A percentile compares a stretch with the other conserved stretches of the same genome.
Evolutionary conservation across 2,888 invertebrate species (phyloP).

Genomic region (Drosophila anomalipes): DNA sequence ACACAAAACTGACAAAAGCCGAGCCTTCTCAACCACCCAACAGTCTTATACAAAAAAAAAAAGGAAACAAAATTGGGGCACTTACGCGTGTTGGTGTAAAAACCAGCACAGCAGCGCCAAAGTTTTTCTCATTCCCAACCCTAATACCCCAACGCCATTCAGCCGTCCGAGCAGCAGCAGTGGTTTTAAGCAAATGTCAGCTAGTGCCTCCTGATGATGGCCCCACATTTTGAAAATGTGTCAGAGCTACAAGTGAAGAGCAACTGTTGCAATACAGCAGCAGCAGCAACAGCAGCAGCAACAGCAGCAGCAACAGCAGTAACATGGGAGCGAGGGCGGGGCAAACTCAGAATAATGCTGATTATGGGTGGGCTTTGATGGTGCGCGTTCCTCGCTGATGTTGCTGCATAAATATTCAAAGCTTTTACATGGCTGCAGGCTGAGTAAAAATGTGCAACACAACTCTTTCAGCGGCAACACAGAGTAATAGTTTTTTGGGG

Average conservation of each 20-base stretch:
- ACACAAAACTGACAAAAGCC: conserved; percentile 57
- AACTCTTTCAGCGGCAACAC: conserved; percentile 17
- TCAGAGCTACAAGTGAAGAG: conserved; percentile 80
- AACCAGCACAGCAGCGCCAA: conserved; percentile 62
- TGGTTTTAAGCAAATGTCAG: conserved; percentile 76
- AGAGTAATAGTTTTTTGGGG: conserved; percentile 9
- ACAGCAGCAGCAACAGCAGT: conserved; percentile 1
- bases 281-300: conserved; percentile 13
- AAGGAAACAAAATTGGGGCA: conserved; percentile 70
- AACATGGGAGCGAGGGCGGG: conserved; percentile 21
- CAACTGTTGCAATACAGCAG: conserved; percentile 72
- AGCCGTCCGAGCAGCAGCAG: conserved; percentile 34
- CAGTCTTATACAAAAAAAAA: conserved; percentile 9
- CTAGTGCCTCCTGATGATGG: conserved; percentile 70
- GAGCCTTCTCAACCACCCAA: conserved; percentile 32
- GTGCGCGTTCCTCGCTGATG: conserved; percentile 28
- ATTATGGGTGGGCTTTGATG: conserved; percentile 55
- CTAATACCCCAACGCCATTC: not conserved
- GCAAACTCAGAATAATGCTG: conserved; percentile 43
- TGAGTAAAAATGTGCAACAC: conserved; percentile 79
- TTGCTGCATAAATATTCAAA: conserved; percentile 79
- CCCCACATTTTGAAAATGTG: conserved; percentile 78
- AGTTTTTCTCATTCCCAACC: conserved; percentile 54
- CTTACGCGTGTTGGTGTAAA: conserved; percentile 79
- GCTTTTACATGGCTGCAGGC: conserved; percentile 80